Evolutionary conservation across 2,113 vertebrate species (phyloP), one percentile per base, ranked within the genome.

Genomic region (Callipepla squamata): DNA sequence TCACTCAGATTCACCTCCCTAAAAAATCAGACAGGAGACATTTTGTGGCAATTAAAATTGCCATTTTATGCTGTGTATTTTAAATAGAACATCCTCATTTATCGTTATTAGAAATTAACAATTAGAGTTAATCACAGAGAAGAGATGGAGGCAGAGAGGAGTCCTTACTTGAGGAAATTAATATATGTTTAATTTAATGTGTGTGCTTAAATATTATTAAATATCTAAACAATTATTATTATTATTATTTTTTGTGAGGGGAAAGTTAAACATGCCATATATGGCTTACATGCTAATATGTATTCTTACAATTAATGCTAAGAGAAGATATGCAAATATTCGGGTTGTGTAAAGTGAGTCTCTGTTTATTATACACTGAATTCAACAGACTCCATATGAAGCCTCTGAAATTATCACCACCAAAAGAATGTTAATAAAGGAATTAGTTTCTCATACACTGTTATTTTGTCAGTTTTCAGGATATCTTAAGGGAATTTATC

Each of bases 311-410:
- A 36, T 3, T 72, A 40, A 80, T 90, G 87, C 89, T 91, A 95
- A 84, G 44, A 93, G 22, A 72, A 80, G 44, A 80, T 16, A 88
- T 13, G 8, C 38, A 76, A 84, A 36, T 36, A 83, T 68, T 90
- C 50, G 85, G 81, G 30, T 91, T 96, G 73, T 66, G 77, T 68
- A 89, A 95, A 95, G 92, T 58, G 85, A 4, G 68, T 19, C 22
- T 62, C 1, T 14, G 9, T 74, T 58, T 44, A 70, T 75, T 68
- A 6, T 4, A 25, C n/a, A 18, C 2, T 47, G 32, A 70, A 34
- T 65, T 65, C 7, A 51, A 11, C 11, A 76, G 40, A 40, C 40
- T 34, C 19, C 1, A 21, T 72, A 25, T 19, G 55, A 17, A 66
- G 21, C 9, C 18, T 47, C 34, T 87, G 32, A 76, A 30, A 9